Conservation (phyloP, 2,797 vertebrate genomes). For the Tauraco hartlaubi region DNA sequence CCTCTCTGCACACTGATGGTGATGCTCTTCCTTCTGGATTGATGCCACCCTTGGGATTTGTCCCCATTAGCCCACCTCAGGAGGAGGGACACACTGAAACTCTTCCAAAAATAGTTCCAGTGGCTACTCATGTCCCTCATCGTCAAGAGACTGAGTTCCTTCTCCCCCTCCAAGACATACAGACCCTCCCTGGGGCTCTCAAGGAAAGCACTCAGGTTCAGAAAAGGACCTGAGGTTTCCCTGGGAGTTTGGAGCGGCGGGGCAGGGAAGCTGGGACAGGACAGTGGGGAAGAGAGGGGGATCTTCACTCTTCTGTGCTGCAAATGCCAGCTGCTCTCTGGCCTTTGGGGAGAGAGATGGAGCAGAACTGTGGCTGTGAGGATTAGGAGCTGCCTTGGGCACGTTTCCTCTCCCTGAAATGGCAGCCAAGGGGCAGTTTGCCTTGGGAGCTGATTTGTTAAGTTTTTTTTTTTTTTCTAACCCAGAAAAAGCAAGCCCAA, state of each 20-base stretch:
- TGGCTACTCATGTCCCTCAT: background rate
- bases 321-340: background rate
- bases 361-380: accelerated
- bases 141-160: background rate
- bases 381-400: accelerated
- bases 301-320: background rate
- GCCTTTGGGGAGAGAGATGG: background rate
- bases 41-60: background rate
- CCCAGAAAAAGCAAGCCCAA: background rate
- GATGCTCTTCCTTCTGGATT: background rate
- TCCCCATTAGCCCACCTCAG: background rate
- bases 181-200: too few species aligned
- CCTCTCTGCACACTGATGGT: background rate
- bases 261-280: background rate
- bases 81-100: background rate
- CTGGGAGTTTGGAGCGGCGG: background rate
- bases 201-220: background rate
- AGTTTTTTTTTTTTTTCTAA: background rate
- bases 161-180: background rate
- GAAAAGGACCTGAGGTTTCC: background rate
- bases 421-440: background rate
- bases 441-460: background rate
- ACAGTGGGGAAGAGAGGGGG: accelerated
- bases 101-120: background rate
- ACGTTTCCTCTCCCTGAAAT: background rate